These are phyloP conservation scores for Netelia inedita DNA, from an alignment of 2,888 invertebrate genomes.

Conservation along the genomic window DNA sequence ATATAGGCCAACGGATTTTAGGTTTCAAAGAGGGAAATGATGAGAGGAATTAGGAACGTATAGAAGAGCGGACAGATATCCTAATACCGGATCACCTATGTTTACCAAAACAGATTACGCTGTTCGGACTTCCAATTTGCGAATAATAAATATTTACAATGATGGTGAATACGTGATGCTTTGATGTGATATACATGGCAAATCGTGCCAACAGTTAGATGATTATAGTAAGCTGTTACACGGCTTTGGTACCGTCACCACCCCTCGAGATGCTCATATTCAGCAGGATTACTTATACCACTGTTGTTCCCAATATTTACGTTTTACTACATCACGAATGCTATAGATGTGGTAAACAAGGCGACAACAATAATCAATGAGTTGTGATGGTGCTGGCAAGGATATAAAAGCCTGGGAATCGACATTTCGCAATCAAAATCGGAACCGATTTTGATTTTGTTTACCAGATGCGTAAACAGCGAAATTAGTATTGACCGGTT, in stretches of 20 bases:
- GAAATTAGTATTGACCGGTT: too few species aligned
- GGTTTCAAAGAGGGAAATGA: conserved; percentile 16
- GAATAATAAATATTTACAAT: conserved; percentile 33
- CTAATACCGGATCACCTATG: conserved; percentile 3
- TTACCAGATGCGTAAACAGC: too few species aligned
- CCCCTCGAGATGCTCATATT: conserved; percentile 28
- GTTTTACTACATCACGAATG: conserved; percentile 37
- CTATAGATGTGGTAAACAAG: conserved; percentile 8
- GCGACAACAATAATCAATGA: not conserved
- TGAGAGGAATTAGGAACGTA: not conserved
- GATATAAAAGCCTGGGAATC: conserved; percentile 33
- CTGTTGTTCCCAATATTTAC: conserved; percentile 15
- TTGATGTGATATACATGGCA: conserved; percentile 27
- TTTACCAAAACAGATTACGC: conserved; percentile 12
- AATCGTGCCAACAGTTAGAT: conserved; percentile 7
- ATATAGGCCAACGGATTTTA: conserved; percentile 28
- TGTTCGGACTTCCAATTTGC: conserved; percentile 1
- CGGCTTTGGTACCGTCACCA: not conserved
- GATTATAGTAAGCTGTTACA: conserved; percentile 31
- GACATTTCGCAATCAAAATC: conserved; percentile 23
- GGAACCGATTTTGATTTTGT: too few species aligned
- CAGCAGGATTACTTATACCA: conserved; percentile 29
- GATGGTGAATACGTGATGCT: conserved; percentile 7
- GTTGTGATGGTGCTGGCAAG: conserved; percentile 4
- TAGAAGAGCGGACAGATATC: not conserved